Evolutionary conservation across 2,888 invertebrate species (phyloP).

Genomic region (Scaptodrosophila latifasciaeformis): DNA sequence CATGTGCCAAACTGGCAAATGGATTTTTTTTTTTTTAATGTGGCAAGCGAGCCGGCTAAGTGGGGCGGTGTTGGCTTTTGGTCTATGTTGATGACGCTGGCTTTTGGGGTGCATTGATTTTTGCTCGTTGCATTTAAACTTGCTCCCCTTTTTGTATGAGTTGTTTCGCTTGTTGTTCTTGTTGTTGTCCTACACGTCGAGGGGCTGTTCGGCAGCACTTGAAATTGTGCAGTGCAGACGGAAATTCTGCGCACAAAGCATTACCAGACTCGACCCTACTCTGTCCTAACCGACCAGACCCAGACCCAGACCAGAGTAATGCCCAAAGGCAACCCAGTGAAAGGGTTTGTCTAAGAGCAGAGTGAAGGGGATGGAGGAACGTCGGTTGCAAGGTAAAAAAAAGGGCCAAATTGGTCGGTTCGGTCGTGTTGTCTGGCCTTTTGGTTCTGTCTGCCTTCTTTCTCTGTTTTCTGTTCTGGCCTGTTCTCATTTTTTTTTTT

Average conservation of each 20-base stretch:
- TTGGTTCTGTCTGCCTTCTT: too few relatives aligned
- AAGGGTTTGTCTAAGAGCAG: not conserved
- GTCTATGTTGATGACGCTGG: conserved; percentile 20
- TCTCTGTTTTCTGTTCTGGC: conserved; percentile 28
- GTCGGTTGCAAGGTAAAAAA: conserved; percentile 54
- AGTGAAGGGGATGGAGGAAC: conserved; percentile 8
- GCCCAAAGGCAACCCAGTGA: not conserved
- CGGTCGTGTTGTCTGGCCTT: conserved; percentile 21
- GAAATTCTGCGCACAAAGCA: conserved; percentile 47
- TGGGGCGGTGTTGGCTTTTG: not conserved
- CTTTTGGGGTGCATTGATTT: conserved; percentile 66
- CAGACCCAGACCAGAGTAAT: not conserved
- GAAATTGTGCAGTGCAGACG: conserved; percentile 65
- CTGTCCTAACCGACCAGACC: too few relatives aligned
- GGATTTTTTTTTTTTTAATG: conserved; percentile 43
- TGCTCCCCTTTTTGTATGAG: conserved; percentile 57
- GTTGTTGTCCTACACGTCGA: not conserved
- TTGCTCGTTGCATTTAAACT: conserved; percentile 68
- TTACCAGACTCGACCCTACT: too few relatives aligned
- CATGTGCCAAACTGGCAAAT: conserved; percentile 38
- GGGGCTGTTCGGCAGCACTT: conserved; percentile 31
- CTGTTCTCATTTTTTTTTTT: conserved; percentile 20
- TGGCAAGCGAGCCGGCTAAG: conserved; percentile 3
- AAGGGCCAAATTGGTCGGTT: too few relatives aligned
- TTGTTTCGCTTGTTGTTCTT: conserved; percentile 1